Conservation (phyloP, 2,113 vertebrate genomes). For the Tamias sibiricus region DNA sequence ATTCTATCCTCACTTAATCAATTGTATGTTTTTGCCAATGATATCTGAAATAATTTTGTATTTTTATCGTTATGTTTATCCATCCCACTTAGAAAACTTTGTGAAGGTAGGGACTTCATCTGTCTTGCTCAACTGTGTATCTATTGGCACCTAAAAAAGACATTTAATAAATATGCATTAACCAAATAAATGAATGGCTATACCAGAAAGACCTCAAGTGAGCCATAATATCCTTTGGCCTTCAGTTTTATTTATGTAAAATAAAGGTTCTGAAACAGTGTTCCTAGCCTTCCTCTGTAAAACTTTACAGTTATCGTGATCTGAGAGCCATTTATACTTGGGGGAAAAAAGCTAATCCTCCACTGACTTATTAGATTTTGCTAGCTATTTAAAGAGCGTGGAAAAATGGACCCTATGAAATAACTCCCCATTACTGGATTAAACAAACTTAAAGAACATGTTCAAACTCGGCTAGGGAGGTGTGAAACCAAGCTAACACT, state of each 20-base stretch:
- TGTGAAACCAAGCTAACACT: constrained; percentile 84
- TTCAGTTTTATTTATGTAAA: not conserved
- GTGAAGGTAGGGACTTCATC: not conserved
- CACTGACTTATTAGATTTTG: constrained; percentile 12
- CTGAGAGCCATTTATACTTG: not conserved
- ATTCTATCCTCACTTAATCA: not conserved
- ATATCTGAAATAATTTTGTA: not conserved
- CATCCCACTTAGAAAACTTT: not conserved
- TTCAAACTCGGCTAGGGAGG: constrained; percentile 76
- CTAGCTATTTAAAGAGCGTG: not conserved
- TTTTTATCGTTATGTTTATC: not conserved
- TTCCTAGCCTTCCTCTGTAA: constrained; percentile 61
- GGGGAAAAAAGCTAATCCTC: constrained; percentile 35
- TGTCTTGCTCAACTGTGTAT: not conserved
- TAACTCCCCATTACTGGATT: constrained; percentile 66
- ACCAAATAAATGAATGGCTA: not conserved
- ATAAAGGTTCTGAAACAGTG: not conserved
- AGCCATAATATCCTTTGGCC: not conserved
- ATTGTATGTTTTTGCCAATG: not conserved
- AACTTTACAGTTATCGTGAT: constrained; percentile 16
- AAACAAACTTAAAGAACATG: constrained; percentile 51
- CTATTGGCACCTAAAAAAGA: not conserved
- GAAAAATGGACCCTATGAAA: constrained; percentile 65
- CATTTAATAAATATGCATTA: not conserved
- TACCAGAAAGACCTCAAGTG: no score